phyloP scores from a whole-genome alignment of 2,888 invertebrate genomes.

The Macropis europaea region DNA sequence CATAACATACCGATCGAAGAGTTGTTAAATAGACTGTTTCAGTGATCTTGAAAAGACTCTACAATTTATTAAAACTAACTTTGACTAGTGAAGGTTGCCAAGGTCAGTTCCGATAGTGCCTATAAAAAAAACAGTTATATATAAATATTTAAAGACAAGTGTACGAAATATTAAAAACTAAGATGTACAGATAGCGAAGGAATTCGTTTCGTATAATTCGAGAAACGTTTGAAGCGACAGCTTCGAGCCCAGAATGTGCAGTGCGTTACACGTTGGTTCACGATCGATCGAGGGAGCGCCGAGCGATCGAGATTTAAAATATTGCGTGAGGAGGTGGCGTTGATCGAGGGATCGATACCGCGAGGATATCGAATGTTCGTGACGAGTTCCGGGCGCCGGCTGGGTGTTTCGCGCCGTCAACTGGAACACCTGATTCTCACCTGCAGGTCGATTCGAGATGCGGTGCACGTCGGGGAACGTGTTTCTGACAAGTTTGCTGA shows the following conservation, averaged over 20 bases:
- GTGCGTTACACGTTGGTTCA: background rate
- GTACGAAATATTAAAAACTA: too few relatives aligned
- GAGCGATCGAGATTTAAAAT: conserved; percentile 16
- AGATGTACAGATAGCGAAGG: too few relatives aligned
- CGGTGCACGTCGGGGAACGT: conserved; percentile 72
- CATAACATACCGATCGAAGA: too few relatives aligned
- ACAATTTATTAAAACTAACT: too few relatives aligned
- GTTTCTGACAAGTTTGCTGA: conserved; percentile 74
- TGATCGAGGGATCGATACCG: conserved; percentile 32
- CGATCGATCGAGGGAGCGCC: conserved; percentile 15
- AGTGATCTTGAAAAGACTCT: too few relatives aligned
- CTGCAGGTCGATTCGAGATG: conserved; percentile 69
- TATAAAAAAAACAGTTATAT: too few relatives aligned
- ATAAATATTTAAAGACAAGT: too few relatives aligned
- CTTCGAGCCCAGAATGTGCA: conserved; percentile 47
- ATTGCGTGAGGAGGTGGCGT: conserved; percentile 10
- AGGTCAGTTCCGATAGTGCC: too few relatives aligned
- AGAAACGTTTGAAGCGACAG: too few relatives aligned
- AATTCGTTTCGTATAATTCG: too few relatives aligned
- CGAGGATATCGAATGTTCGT: conserved; percentile 58
- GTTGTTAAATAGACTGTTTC: too few relatives aligned
- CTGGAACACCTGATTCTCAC: conserved; percentile 59
- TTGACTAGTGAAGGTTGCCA: too few relatives aligned
- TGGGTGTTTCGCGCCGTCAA: conserved; percentile 57
- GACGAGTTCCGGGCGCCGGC: conserved; percentile 26